phyloP scores from a whole-genome alignment of 2,113 vertebrate genomes.

The Poeciliopsis retropinna region DNA sequence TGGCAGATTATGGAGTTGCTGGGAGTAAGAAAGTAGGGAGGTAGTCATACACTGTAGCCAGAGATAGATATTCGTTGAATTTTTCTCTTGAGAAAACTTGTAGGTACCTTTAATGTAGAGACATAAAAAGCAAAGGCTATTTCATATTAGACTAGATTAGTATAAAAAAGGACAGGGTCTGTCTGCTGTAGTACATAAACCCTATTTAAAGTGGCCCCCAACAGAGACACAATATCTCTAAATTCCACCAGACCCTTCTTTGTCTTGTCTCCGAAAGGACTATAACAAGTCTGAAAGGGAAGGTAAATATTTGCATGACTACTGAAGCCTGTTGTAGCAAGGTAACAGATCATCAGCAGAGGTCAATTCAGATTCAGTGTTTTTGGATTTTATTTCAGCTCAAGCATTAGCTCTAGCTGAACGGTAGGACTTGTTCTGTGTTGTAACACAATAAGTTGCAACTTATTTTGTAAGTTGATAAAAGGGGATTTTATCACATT shows the following conservation, averaged over 20 bases:
- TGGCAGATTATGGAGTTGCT: constrained; percentile 58
- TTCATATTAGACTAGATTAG: constrained; percentile 31
- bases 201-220: constrained; percentile 3
- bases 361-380: constrained; percentile 8
- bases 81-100: constrained; percentile 55
- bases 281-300: neutral
- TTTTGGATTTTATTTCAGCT: constrained; percentile 16
- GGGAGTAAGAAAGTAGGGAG: constrained; percentile 50
- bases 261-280: constrained; percentile 7
- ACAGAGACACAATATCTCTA: neutral
- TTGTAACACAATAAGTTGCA: no score
- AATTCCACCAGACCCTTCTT: neutral
- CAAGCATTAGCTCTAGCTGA: constrained; percentile 27
- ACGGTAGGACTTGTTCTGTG: constrained; percentile 6
- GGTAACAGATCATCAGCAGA: constrained; percentile 29
- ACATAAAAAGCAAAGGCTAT: constrained; percentile 29
- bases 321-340: neutral
- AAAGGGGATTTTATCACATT: constrained; percentile 1
- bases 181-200: constrained; percentile 27
- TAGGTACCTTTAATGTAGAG: constrained; percentile 46
- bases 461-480: neutral
- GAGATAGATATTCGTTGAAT: constrained; percentile 47
- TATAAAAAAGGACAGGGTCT: constrained; percentile 19
- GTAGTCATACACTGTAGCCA: constrained; percentile 41
- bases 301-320: constrained; percentile 29